Conservation (phyloP, 2,888 invertebrate species). For the Eupelmus urozonus region DNA sequence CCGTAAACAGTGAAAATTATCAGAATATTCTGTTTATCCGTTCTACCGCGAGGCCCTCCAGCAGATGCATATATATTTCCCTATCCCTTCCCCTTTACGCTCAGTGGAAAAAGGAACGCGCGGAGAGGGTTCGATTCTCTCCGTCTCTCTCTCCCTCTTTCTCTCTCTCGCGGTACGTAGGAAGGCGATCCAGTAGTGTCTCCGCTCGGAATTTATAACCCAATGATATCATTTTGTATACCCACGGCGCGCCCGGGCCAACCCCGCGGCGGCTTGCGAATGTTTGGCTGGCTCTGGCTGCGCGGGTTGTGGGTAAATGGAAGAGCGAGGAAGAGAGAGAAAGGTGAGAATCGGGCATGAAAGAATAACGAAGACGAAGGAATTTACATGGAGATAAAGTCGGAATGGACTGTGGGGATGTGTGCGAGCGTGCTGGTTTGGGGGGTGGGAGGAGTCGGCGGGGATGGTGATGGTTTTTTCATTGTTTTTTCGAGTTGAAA, state of each 20-base stretch:
- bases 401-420: conserved; percentile 2
- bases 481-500: too few relatives aligned
- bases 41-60: conserved; percentile 63
- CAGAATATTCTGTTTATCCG: conserved; percentile 76
- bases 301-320: neutral
- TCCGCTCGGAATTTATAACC: conserved; percentile 76
- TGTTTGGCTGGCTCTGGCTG: conserved; percentile 54
- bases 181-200: conserved; percentile 73
- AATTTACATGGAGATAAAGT: conserved; percentile 48
- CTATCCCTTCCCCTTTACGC: neutral
- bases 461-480: too few relatives aligned
- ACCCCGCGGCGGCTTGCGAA: conserved; percentile 66
- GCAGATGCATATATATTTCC: conserved; percentile 69
- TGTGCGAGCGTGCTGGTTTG: too few relatives aligned
- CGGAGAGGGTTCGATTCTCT: conserved; percentile 9
- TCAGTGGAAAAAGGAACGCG: neutral
- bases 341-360: conserved; percentile 44
- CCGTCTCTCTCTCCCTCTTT: neutral
- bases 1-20: conserved; percentile 68
- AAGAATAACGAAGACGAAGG: conserved; percentile 55
- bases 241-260: conserved; percentile 59
- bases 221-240: conserved; percentile 77
- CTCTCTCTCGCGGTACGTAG: conserved; percentile 29
- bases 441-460: too few relatives aligned
- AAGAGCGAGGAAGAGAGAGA: conserved; percentile 28